Evolutionary conservation across 2,888 invertebrate species (phyloP).

Genomic region (Acronicta psi): DNA sequence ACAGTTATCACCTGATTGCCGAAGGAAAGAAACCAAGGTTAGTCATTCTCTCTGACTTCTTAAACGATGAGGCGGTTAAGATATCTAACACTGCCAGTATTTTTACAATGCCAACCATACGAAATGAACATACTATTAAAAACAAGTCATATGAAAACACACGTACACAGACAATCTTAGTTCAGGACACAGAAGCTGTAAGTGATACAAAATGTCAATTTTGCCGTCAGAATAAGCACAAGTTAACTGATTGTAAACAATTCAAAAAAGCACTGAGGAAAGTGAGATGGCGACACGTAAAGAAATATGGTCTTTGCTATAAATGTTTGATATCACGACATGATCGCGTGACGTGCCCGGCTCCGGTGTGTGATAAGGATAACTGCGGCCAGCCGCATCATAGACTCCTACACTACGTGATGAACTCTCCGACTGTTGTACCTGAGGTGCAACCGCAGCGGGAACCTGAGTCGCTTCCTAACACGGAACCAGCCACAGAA

Average conservation of each 20-base stretch:
- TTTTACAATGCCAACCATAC: too few species aligned
- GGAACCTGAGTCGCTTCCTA: neutral
- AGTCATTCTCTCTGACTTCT: constrained; percentile 11
- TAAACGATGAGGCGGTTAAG: constrained; percentile 10
- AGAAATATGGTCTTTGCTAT: neutral
- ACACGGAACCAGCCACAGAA: neutral
- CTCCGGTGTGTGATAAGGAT: constrained; percentile 1
- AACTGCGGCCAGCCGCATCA: neutral
- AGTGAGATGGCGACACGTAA: constrained; percentile 1
- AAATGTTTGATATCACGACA: constrained; percentile 6
- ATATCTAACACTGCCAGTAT: neutral
- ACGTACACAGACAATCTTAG: too few species aligned
- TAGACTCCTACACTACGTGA: neutral
- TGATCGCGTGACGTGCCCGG: neutral
- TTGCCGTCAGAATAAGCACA: neutral
- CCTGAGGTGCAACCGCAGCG: neutral
- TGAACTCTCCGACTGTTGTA: too few species aligned
- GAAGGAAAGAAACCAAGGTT: constrained; percentile 3
- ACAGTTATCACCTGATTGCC: constrained; percentile 1
- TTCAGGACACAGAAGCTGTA: neutral
- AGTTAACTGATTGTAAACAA: constrained; percentile 1
- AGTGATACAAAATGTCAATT: constrained; percentile 3
- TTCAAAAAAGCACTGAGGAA: constrained; percentile 6
- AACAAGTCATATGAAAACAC: too few species aligned
- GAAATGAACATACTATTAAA: too few species aligned